These are phyloP conservation scores for Orchestes rusci DNA, from an alignment of 2,888 invertebrate genomes.

Conservation along the genomic window DNA sequence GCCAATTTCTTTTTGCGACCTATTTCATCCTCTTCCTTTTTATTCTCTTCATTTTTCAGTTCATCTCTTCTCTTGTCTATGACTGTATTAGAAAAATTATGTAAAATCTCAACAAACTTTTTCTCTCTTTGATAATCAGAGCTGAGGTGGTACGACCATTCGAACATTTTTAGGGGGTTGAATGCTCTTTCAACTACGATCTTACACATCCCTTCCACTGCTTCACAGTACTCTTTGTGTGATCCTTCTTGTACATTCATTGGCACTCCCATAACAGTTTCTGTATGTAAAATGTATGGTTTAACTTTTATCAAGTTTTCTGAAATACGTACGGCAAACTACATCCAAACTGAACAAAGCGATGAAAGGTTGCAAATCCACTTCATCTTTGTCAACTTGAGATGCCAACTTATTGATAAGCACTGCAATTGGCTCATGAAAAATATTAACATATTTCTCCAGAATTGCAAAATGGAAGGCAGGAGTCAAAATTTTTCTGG, in stretches of 20 bases:
- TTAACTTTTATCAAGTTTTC: neutral
- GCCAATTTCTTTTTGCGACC: constrained; percentile 52
- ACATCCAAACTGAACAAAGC: constrained; percentile 55
- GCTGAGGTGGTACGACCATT: constrained; percentile 47
- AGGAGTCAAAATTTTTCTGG: constrained; percentile 67
- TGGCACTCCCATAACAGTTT: constrained; percentile 76
- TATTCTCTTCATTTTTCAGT: constrained; percentile 8
- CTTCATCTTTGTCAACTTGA: constrained; percentile 38
- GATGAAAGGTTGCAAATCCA: constrained; percentile 57
- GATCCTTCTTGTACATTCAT: constrained; percentile 63
- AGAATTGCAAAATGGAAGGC: constrained; percentile 74
- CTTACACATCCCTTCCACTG: constrained; percentile 51
- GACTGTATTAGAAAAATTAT: constrained; percentile 50
- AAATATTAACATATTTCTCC: constrained; percentile 62
- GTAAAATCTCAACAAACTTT: constrained; percentile 40
- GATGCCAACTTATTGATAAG: constrained; percentile 50
- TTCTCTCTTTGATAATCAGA: constrained; percentile 52
- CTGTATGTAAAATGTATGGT: too few relatives aligned
- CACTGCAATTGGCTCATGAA: constrained; percentile 55
- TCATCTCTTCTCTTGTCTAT: constrained; percentile 37
- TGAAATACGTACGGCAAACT: constrained; percentile 50
- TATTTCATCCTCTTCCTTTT: neutral
- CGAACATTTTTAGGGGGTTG: constrained; percentile 47
- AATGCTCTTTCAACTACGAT: constrained; percentile 35
- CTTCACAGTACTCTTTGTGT: constrained; percentile 64